Base-by-base conservation (phyloP, 1,140 invertebrate genomes). In the Lycorma delicatula region DNA sequence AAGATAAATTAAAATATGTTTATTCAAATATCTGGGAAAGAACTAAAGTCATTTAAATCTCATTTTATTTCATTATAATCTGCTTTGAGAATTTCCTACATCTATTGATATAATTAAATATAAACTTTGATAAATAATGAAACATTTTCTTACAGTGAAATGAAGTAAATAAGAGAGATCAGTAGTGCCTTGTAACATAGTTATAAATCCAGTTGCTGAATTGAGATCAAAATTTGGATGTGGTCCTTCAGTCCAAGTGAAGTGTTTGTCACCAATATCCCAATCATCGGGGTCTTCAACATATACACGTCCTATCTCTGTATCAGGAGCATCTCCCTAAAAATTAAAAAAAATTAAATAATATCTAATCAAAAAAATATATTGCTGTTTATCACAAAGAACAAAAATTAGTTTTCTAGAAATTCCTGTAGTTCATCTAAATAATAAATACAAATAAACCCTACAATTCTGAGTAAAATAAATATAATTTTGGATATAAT, bases 271-370 rank as follows among this genome's bases (percentile, higher is more conserved):
- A 0, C 81, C 80, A 38, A 93, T 71, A 73, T 97, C 93, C 91
- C 92, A 96, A 69, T 97, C 93, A 68, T 97, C 93, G 0, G 81
- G 77, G 74, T 97, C 93, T 25, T 89, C 79, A 0, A 94, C 91
- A 71, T 89, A 96, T 1, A 96, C 91, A 20, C 89, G 75, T 0
- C 93, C 93, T 44, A 97, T 91, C 60, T 85, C 79, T 0, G 86
- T 87, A 53, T 85, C 81, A 0, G 82, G 84, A 0, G 82, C 76
- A 58, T 84, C 78, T 11, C 84, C 84, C 76, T 81, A 61, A 49
- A 62, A 41, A n/a, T n/a, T n/a, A n/a, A n/a, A n/a, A n/a, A n/a
- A n/a, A n/a, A n/a, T n/a, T n/a, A 44, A 62, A 22, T 59, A n/a
- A n/a, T n/a, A n/a, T n/a, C n/a, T n/a, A 60, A n/a, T n/a, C n/a